Evolutionary conservation across 30 jellyfish, hydroid and myxozoan genomes (phyloP).

Genomic region (Turritopsis rubra): DNA sequence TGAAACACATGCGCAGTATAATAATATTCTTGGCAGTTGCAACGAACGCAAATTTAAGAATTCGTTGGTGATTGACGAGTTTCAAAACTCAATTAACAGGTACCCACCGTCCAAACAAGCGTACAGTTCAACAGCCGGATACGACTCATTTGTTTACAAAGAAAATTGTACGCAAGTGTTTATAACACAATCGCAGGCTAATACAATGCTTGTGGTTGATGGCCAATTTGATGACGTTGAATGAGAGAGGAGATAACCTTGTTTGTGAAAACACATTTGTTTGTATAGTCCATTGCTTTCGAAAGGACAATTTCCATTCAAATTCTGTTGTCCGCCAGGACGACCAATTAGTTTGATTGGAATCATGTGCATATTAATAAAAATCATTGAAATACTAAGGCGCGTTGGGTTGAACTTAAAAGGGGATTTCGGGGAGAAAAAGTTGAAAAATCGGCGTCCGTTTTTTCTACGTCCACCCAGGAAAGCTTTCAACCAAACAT

Average conservation of each 20-base stretch:
- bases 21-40: slow-evolving; percentile 31
- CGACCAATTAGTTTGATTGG: no score
- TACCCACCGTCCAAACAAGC: slow-evolving; percentile 82
- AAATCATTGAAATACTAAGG: no score
- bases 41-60: slow-evolving; percentile 26
- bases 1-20: slow-evolving; percentile 29
- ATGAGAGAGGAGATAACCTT: neutral
- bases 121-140: slow-evolving; percentile 50
- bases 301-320: no score
- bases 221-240: slow-evolving; percentile 88
- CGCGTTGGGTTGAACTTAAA: no score
- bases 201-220: slow-evolving; percentile 16
- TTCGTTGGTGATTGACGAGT: slow-evolving; percentile 42
- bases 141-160: slow-evolving; percentile 63
- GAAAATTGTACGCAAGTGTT: neutral
- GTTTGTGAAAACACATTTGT: no score
- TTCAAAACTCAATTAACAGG: slow-evolving; percentile 55
- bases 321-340: no score
- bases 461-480: no score
- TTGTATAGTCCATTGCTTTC: no score
- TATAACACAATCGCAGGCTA: neutral
- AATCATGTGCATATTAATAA: no score
- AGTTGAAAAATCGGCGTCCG: no score
- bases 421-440: no score
- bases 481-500: no score